Conservation (phyloP, 2,888 invertebrate species). For the Venustoraphidia nigricollis region DNA sequence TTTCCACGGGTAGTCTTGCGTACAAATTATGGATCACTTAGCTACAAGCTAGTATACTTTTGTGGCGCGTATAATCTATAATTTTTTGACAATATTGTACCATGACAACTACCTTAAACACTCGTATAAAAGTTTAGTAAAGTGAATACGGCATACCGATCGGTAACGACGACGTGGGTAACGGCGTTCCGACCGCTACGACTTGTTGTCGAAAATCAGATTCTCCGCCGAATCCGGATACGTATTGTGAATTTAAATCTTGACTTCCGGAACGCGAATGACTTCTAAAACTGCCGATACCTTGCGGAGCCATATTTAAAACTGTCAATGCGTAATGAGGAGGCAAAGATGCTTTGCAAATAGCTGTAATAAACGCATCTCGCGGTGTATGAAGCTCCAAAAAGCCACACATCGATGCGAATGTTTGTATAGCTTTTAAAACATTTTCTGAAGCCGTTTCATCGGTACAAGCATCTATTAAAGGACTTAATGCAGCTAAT, state of each 20-base stretch:
- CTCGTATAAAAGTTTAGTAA: not conserved
- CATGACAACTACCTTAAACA: no score
- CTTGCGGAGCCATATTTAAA: conserved; percentile 46
- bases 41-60: no score
- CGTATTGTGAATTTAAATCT: conserved; percentile 35
- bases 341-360: conserved; percentile 92
- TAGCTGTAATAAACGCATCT: conserved; percentile 86
- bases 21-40: no score
- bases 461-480: conserved; percentile 91
- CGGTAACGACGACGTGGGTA: conserved; percentile 70
- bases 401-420: conserved; percentile 79
- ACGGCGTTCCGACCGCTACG: conserved; percentile 90
- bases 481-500: conserved; percentile 75
- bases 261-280: conserved; percentile 32
- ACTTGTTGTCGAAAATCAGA: conserved; percentile 84
- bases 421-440: conserved; percentile 78
- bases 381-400: conserved; percentile 63
- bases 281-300: conserved; percentile 28
- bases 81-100: no score
- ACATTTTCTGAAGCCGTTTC: conserved; percentile 85
- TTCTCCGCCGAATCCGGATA: conserved; percentile 34
- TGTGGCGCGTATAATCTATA: no score
- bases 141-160: conserved; percentile 31
- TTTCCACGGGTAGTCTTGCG: no score
- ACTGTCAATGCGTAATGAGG: conserved; percentile 89